Evolutionary conservation across 2,888 invertebrate species (phyloP), one percentile per base, ranked within the genome.

Genomic region (Camptogramma bilineatum): DNA sequence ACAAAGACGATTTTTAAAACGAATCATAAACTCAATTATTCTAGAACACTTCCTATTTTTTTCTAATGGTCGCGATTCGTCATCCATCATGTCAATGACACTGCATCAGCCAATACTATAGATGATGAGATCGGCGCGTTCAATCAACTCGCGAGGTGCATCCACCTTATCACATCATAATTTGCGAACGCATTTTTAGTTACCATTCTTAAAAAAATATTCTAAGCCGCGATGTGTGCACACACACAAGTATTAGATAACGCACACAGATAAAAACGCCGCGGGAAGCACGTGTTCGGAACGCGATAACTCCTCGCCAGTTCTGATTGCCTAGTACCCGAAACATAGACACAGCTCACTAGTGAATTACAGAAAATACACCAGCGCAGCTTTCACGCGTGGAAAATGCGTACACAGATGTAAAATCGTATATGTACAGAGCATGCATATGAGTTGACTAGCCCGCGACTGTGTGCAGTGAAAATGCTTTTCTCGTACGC

Each of bases 31-130:
- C 21, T 56, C 31, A 9, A 34, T 34, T 62, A 52, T 52, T 50
- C n/a, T 28, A 21, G 46, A 56, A 70, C 59, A 63, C 73, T 72
- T 73, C 66, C 66, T 73, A 71, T 69, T 77, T 74, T 77, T 75
- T 76, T 68, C 66, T 72, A 59, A 70, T 67, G 64, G 73, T 52
- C 68, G 72, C 71, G 82, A 89, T 89, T 90, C 88, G 89, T 89
- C 89, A 88, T 88, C 87, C 82, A 81, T 86, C 85, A 86, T 87
- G 91, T 91, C 91, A 91, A 87, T 91, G 91, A 91, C 90, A 90
- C 84, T 90, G 89, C 90, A 90, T 77, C 77, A 77, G 85, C 79
- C 83, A 57, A 84, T 86, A 90, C 89, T 85, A n/a, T n/a, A 86
- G 83, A 85, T 85, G 84, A 91, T 89, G 85, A 88, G 83, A 82